Conservation (phyloP, 2,113 vertebrate species). For the Ascaphus truei region DNA sequence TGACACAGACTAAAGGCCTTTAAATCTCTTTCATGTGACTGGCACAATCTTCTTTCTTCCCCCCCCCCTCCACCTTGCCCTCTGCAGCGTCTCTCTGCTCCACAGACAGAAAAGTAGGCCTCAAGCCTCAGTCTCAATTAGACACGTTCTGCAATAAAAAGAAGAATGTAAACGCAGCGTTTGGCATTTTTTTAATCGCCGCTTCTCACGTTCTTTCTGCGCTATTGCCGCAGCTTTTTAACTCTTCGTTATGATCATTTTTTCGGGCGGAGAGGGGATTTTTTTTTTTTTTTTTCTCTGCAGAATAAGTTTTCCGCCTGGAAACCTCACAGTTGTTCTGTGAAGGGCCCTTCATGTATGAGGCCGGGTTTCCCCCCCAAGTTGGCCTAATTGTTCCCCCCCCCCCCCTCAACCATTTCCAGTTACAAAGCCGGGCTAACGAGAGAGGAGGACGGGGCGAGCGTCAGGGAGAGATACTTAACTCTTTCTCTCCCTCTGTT, state of each 20-base stretch:
- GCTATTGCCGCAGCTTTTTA: no score
- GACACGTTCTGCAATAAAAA: background rate
- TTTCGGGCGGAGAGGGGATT: no score
- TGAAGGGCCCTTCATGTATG: background rate
- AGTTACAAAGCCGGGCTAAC: constrained; percentile 10
- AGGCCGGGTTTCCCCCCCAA: background rate
- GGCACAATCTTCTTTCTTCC: background rate
- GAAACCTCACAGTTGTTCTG: no score
- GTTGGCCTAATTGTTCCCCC: constrained; percentile 8
- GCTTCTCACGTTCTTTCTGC: no score
- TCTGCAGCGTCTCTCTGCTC: background rate
- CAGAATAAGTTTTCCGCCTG: no score
- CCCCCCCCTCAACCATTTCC: constrained; percentile 3
- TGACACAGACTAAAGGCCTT: constrained; percentile 18
- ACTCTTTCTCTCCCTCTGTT: background rate
- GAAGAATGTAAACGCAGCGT: no score
- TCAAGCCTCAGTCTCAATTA: background rate
- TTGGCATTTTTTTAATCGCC: no score
- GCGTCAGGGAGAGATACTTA: background rate
- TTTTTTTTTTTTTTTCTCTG: no score
- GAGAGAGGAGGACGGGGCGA: background rate
- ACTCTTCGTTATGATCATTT: no score
- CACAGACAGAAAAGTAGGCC: no score
- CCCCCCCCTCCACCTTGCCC: background rate
- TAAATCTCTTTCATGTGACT: constrained; percentile 34